Evolutionary conservation across 2,113 vertebrate species (phyloP), one percentile per base, ranked within the genome.

Genomic region (Lanius collurio): DNA sequence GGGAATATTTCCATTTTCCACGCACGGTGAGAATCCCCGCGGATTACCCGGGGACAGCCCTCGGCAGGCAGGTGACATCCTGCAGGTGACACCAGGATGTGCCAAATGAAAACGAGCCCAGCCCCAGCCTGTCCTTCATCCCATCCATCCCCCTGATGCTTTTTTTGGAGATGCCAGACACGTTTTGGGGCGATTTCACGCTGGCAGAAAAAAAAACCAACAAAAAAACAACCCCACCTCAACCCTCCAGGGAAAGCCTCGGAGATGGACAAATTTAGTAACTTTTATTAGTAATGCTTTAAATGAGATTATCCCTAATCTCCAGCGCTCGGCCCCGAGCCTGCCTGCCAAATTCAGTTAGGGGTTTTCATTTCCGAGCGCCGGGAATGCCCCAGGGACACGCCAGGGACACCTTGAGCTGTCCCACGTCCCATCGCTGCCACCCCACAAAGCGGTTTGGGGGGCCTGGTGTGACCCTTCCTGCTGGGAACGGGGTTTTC

Each of bases 381-480:
- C 50, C 5, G 1, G 73, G 59, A 53, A 57, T 16, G 42, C 19
- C 5, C 57, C 10, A 1, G 68, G 39, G 55, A 57, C 44, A 5
- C 1, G 0, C 35, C 7, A 1, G 73, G 41, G 52, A 85, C 83
- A 74, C 79, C 75, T 23, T 3, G 35, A 57, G 52, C 57, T 14
- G 26, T 5, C 0, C 21, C 33, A 2, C 1, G 0, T 60, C 83
- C 93, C 33, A 0, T 33, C 7, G 0, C 8, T 22, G 3, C 57
- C 53, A 19, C 47, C 78, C 2, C 0, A 10, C 26, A 9, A 10
- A 33, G 39, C 4, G 6, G 2, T 4, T 78, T 30, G 2, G 73
- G 57, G 63, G 28, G 11, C 19, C 28, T 2, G 2, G 21, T 3
- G 52, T 2, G 7, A 12, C 22, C 7, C 0, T 28, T 33, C 64